Evolutionary conservation across 2,113 vertebrate species (phyloP).

Genomic region (Hemiprocne comata): DNA sequence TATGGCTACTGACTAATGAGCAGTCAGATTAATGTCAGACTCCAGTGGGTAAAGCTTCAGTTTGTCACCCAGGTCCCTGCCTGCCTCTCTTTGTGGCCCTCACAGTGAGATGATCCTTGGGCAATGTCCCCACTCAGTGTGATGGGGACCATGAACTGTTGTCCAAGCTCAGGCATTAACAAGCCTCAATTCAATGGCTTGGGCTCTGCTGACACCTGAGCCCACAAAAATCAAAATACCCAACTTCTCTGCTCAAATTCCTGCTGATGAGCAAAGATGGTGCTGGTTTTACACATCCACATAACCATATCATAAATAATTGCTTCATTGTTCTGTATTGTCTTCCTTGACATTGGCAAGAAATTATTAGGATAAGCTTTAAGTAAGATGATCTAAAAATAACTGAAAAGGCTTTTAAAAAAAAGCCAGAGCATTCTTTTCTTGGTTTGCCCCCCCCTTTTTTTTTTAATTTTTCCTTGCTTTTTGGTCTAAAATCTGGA

Average conservation of each 20-base stretch:
- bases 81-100: neutral
- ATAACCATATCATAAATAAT: neutral
- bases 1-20: neutral
- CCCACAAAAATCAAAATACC: neutral
- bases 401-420: neutral
- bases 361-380: constrained; percentile 14
- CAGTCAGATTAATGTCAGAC: neutral
- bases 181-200: neutral
- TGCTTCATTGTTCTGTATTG: neutral
- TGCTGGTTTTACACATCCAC: neutral
- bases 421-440: neutral
- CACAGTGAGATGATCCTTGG: fast-evolving
- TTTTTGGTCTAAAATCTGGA: neutral
- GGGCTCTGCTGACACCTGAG: neutral
- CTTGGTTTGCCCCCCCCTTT: neutral
- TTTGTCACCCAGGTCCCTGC: neutral
- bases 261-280: neutral
- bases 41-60: neutral
- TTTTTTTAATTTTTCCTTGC: neutral
- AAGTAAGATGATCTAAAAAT: constrained; percentile 30
- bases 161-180: neutral
- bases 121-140: fast-evolving
- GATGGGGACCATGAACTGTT: neutral
- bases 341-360: neutral
- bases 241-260: neutral